These are phyloP conservation scores for Arge pagana DNA, from an alignment of 2,888 invertebrate genomes.

Conservation along the genomic window DNA sequence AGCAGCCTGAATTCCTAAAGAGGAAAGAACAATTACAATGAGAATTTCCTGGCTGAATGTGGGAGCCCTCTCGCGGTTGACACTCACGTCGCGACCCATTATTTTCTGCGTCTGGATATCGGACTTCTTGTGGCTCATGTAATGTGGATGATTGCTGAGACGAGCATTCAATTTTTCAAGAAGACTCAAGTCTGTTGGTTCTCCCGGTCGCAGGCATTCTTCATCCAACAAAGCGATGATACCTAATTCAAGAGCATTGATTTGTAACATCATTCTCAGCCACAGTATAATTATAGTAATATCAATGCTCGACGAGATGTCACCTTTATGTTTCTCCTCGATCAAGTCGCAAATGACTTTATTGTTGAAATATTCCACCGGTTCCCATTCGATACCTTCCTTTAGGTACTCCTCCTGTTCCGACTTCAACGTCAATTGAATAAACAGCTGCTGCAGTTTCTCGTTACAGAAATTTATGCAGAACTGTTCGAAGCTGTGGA, in stretches of 20 bases:
- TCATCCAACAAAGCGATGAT: constrained; percentile 87
- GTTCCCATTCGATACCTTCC: constrained; percentile 92
- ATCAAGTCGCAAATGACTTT: constrained; percentile 92
- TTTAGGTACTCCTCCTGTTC: constrained; percentile 91
- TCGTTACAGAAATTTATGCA: constrained; percentile 97
- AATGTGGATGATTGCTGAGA: constrained; percentile 78
- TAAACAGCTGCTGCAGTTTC: constrained; percentile 92
- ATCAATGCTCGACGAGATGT: constrained; percentile 3
- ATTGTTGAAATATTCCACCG: constrained; percentile 89
- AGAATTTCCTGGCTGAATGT: background rate
- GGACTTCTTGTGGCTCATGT: constrained; percentile 80
- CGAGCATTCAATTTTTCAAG: constrained; percentile 78
- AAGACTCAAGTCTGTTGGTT: constrained; percentile 81
- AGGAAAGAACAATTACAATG: constrained; percentile 21
- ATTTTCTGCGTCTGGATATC: constrained; percentile 80
- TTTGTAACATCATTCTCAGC: background rate
- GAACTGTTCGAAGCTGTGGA: constrained; percentile 81
- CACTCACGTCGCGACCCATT: constrained; percentile 79
- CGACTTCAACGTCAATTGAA: constrained; percentile 85
- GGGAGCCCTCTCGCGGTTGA: background rate
- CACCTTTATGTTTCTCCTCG: constrained; percentile 85
- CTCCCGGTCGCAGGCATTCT: constrained; percentile 89
- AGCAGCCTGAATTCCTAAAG: constrained; percentile 83
- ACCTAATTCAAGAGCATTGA: constrained; percentile 58
- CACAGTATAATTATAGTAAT: constrained; percentile 3